Conservation (phyloP, 2,888 invertebrate species). For the Folsomia candida region DNA sequence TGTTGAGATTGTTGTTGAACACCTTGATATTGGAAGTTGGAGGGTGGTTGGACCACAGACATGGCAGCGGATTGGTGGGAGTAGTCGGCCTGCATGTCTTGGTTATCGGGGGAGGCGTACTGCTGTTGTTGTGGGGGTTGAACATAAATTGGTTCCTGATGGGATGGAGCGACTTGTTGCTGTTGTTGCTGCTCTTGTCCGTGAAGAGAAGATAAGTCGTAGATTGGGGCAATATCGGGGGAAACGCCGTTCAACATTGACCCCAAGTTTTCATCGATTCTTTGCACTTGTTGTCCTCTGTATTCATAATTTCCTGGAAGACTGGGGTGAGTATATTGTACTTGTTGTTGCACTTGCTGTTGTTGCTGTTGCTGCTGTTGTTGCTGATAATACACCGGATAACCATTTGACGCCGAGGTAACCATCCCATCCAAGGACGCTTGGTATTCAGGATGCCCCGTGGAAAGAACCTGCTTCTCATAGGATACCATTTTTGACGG, state of each 20-base stretch:
- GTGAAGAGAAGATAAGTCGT: not conserved
- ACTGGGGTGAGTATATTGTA: too few relatives aligned
- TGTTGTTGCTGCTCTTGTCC: too few relatives aligned
- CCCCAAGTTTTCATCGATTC: not conserved
- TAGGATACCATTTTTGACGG: conserved; percentile 45
- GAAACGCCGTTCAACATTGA: not conserved
- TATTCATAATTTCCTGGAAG: too few relatives aligned
- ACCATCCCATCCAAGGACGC: not conserved
- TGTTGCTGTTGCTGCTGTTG: not conserved
- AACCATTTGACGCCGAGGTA: not conserved
- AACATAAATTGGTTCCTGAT: not conserved
- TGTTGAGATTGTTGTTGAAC: conserved; percentile 4
- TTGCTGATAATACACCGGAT: not conserved
- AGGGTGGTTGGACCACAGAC: not conserved
- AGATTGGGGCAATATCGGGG: conserved; percentile 10
- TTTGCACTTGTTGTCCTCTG: too few relatives aligned
- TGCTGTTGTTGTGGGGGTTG: conserved; percentile 20
- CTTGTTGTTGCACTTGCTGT: not conserved
- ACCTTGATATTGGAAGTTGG: not conserved
- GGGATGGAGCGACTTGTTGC: not conserved
- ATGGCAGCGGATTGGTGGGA: not conserved
- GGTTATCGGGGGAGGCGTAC: not conserved
- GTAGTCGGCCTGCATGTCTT: not conserved
- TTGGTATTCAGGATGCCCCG: conserved; percentile 22
- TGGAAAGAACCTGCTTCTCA: conserved; percentile 35